Base-by-base conservation (phyloP, 2,888 invertebrate species). In the Brenthis ino region DNA sequence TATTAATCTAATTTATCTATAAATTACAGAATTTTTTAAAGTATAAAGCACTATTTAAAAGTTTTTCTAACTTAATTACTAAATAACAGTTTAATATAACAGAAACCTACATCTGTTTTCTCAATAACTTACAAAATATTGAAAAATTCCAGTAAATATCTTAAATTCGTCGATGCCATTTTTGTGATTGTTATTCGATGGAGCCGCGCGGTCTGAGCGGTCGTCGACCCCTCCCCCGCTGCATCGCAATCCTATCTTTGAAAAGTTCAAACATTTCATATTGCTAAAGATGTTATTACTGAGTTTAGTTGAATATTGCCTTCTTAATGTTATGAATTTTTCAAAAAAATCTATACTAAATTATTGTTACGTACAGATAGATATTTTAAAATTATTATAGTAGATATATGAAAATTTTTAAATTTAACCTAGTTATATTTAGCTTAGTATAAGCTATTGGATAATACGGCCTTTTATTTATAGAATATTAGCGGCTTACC, bases 171-270 rank as follows among this genome's bases (percentile, higher is more conserved):
- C 50, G 50, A 50, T 60, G 60, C 60, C 60, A 60, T 60, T 60
- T 60, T 50, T 50, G 33, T 43, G 12, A 57, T 57, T 16, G 12
- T 28, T 43, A 53, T 63, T 63, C 37, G 50, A 58, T 65, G 60
- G 60, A 68, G 63, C 57, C 57, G 61, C 65, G 57, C 68, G 54
- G 61, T 57, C 68, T 68, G 65, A 54, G 65, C 71, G 71, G 71
- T 71, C 71, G 68, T 56, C 57, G 65, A 65, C 71, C 67, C 58
- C 57, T 54, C 57, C 57, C 57, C 53, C 65, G 67, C 67, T 57
- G 56, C 64, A 55, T 16, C 24, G 58, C 58, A 58, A 54, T 57
- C 11, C 57, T 54, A 67, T 37, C 61, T 56, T 61, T 55, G 53
- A 65, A 60, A 60, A 47, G 55, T 67, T 61, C 51, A 51, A 53